Evolutionary conservation across 2,797 vertebrate species (phyloP).

Genomic region (Sarcophilus harrisii): DNA sequence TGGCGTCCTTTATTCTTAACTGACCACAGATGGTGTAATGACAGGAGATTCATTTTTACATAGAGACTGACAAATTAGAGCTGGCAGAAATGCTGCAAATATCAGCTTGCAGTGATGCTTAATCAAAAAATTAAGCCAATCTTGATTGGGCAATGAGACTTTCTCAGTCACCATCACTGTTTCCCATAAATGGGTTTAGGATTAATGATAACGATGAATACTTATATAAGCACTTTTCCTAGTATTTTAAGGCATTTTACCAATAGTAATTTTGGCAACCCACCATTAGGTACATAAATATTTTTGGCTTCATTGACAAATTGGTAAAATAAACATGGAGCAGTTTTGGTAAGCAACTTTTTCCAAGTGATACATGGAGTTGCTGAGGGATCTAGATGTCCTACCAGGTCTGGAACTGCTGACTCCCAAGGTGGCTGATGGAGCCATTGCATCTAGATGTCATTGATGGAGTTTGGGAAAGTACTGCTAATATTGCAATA

Average conservation of each 20-base stretch:
- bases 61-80: not conserved
- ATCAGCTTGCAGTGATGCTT: not conserved
- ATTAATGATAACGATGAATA: not conserved
- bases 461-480: not conserved
- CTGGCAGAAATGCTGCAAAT: not conserved
- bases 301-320: conserved; percentile 20
- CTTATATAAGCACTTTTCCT: not conserved
- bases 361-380: conserved; percentile 19
- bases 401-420: not conserved
- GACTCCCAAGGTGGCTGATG: not conserved
- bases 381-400: not conserved
- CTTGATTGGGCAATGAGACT: not conserved
- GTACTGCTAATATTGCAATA: not conserved
- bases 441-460: not conserved
- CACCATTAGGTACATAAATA: not conserved
- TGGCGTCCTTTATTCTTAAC: not conserved
- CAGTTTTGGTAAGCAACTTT: conserved; percentile 8
- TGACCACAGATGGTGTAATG: not conserved
- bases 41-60: not conserved
- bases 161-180: not conserved
- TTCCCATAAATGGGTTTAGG: not conserved
- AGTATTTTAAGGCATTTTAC: not conserved
- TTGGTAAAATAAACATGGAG: not conserved
- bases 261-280: not conserved
- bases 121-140: not conserved